Evolutionary conservation across 2,113 vertebrate species (phyloP).

Genomic region (Nothoprocta pentlandii): DNA sequence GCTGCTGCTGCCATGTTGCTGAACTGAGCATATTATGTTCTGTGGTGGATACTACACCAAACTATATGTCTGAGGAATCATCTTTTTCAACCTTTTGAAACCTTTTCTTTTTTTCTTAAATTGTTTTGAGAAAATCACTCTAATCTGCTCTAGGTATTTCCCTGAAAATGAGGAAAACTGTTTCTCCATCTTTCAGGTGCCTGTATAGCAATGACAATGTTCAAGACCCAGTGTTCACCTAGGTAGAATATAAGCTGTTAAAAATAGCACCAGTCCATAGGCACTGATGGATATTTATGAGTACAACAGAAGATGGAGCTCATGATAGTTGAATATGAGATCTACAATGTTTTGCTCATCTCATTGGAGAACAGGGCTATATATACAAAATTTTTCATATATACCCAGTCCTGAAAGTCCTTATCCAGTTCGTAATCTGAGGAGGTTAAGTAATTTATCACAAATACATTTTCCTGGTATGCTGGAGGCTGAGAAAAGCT

Average conservation of each 20-base stretch:
- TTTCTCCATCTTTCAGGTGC: neutral
- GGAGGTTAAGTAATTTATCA: neutral
- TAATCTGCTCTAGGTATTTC: neutral
- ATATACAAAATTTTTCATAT: neutral
- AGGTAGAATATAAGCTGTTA: neutral
- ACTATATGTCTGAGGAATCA: neutral
- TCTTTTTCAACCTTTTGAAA: neutral
- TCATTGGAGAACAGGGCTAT: neutral
- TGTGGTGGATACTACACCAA: neutral
- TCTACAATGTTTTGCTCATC: neutral
- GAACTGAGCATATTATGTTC: neutral
- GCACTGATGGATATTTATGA: neutral
- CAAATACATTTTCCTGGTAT: neutral
- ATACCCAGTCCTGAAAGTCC: neutral
- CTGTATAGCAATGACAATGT: fast-evolving
- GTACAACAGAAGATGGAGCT: neutral
- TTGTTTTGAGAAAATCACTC: fast-evolving
- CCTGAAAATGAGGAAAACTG: neutral
- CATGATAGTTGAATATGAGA: fast-evolving
- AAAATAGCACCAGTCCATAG: neutral
- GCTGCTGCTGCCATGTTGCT: neutral
- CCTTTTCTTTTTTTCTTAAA: neutral
- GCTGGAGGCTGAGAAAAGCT: neutral
- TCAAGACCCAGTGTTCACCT: neutral
- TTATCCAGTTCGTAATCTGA: neutral